phyloP scores from a whole-genome alignment of 2,113 vertebrate species.

The Campylomormyrus numenius region DNA sequence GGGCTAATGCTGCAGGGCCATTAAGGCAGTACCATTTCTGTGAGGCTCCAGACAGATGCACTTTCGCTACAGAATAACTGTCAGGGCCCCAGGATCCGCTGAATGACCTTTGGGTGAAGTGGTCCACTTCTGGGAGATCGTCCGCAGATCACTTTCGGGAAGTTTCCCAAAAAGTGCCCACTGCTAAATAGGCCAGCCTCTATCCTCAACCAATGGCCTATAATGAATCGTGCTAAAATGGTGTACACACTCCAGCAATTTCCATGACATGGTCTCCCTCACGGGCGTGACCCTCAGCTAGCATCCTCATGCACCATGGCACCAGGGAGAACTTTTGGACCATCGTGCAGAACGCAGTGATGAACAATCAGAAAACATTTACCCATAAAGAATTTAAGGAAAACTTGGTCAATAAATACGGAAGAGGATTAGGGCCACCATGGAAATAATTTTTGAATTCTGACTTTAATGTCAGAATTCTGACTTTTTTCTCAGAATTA shows the following conservation, averaged over 20 bases:
- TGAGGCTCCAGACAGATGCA: not conserved
- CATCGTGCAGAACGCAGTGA: not conserved
- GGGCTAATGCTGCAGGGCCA: not conserved
- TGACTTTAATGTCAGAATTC: no score
- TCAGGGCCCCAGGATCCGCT: not conserved
- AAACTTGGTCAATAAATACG: not conserved
- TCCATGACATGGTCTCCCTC: not conserved
- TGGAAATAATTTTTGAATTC: no score
- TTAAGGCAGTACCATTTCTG: not conserved
- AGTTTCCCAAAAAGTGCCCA: not conserved
- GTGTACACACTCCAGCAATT: not conserved
- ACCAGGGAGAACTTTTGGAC: not conserved
- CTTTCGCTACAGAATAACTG: not conserved
- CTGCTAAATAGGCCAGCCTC: not conserved
- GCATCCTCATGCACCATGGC: not conserved
- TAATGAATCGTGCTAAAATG: not conserved
- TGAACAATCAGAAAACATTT: not conserved
- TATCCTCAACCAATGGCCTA: not conserved
- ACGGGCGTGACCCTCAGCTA: not conserved
- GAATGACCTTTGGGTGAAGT: not conserved
- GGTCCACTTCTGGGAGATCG: not conserved
- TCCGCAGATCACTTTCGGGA: not conserved
- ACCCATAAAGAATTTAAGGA: not conserved
- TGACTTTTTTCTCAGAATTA: no score
- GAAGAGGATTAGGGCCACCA: no score